Evolutionary conservation across 2,113 vertebrate species (phyloP), one percentile per base, ranked within the genome.

Genomic region (Microtus montanus): DNA sequence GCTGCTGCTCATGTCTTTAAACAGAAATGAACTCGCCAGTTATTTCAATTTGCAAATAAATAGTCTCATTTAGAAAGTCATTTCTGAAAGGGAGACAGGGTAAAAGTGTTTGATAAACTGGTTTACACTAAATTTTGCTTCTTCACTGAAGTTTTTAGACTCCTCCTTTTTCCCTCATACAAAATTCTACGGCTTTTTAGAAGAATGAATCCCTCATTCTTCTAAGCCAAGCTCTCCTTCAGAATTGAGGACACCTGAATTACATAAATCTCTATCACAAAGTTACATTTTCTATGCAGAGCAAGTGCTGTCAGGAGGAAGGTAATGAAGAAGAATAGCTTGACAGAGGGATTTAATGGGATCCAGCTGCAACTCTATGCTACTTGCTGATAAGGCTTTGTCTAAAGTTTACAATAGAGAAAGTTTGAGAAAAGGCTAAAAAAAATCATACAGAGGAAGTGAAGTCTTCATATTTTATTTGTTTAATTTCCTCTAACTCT

Each of bases 281-380:
- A 98, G 99, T 99, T 99, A 99, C 98, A 98, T 99, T 99, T 99
- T 99, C 97, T 98, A 96, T 96, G 95, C 95, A 97, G 98, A 98
- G 93, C 99, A 99, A 99, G 98, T 99, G 98, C 99, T 99, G 97
- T 99, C 99, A 99, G 98, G 97, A 98, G 98, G 98, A 98, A 98
- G 97, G 98, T 98, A 98, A 99, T 98, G 98, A 99, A 99, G 99
- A 99, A 99, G 99, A 99, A 99, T 99, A 98, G 99, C 99, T 99
- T 96, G 98, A 98, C 98, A 98, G 98, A 98, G 97, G 97, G 96
- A 97, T 97, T 98, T 99, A 99, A 99, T 99, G 98, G 98, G 98
- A 98, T 98, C 99, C 99, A 99, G 99, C 99, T 99, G 99, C 99
- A 98, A 98, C 97, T 98, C 98, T 97, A 98, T 98, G 98, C 95